Percentiles rank a stretch among this genome's conserved stretches.
Evolutionary conservation across 1,140 invertebrate species (phyloP).

Genomic region (Formica selysi): DNA sequence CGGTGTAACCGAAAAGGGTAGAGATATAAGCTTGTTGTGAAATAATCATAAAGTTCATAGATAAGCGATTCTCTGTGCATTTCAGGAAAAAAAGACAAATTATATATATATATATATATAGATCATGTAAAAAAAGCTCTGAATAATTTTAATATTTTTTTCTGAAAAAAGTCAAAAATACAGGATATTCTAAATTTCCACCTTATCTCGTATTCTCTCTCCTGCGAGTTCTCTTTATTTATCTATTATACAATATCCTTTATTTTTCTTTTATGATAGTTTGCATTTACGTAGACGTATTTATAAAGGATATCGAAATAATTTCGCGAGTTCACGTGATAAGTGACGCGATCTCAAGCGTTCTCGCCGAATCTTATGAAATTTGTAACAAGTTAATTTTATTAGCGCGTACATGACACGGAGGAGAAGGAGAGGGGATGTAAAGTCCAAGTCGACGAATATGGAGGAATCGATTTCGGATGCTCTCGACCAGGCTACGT

Average conservation of each 20-base stretch:
- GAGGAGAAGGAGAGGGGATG: background rate
- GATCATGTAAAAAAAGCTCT: background rate
- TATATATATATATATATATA: background rate
- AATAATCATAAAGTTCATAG: background rate
- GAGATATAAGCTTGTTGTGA: background rate
- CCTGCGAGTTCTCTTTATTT: background rate
- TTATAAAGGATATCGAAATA: slow-evolving; percentile 55
- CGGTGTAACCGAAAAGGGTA: background rate
- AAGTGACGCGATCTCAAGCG: slow-evolving; percentile 21
- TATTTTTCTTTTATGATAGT: slow-evolving; percentile 14
- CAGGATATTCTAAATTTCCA: background rate
- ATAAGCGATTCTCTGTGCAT: background rate
- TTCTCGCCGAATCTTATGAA: slow-evolving; percentile 35
- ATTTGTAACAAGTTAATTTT: slow-evolving; percentile 58
- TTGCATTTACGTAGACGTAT: slow-evolving; percentile 27
- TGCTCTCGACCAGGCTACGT: slow-evolving; percentile 31
- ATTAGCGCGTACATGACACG: slow-evolving; percentile 6
- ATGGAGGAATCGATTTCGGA: slow-evolving; percentile 49
- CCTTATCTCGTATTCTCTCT: slow-evolving; percentile 10
- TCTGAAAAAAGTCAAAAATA: background rate
- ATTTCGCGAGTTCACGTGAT: slow-evolving; percentile 40
- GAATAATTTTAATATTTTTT: background rate
- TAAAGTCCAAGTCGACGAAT: slow-evolving; percentile 19
- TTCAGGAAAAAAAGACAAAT: background rate
- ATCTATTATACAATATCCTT: background rate